Evolutionary conservation across 2,888 invertebrate genomes (phyloP).

Genomic region (Campaea margaritaria): DNA sequence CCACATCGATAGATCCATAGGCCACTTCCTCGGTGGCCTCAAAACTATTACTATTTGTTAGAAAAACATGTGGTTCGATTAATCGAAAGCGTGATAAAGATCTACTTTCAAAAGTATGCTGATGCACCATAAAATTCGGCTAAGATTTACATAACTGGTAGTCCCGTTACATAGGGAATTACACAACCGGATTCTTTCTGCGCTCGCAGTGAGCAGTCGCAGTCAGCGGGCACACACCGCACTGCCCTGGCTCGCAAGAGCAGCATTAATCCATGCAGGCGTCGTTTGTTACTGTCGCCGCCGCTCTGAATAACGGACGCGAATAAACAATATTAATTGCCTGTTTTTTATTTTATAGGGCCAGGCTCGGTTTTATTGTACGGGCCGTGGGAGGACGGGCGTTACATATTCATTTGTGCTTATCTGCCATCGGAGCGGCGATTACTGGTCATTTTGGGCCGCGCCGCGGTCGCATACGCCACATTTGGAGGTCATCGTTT

Average conservation of each 20-base stretch:
- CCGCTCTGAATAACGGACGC: slow-evolving; percentile 75
- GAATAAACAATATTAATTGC: slow-evolving; percentile 82
- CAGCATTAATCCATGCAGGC: slow-evolving; percentile 68
- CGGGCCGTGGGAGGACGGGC: slow-evolving; percentile 76
- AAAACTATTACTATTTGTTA: slow-evolving; percentile 42
- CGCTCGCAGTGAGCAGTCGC: slow-evolving; percentile 45
- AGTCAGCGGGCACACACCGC: slow-evolving; percentile 9
- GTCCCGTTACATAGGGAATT: slow-evolving; percentile 82
- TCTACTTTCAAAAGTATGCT: slow-evolving; percentile 76
- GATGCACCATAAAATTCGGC: slow-evolving; percentile 79
- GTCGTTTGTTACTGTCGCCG: slow-evolving; percentile 73
- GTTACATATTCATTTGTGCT: slow-evolving; percentile 82
- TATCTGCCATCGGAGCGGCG: slow-evolving; percentile 76
- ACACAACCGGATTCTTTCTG: slow-evolving; percentile 75
- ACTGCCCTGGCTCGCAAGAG: slow-evolving; percentile 37
- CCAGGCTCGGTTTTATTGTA: slow-evolving; percentile 70
- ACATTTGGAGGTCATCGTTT: slow-evolving; percentile 62
- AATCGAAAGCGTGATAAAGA: slow-evolving; percentile 66
- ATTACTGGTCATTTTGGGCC: slow-evolving; percentile 73
- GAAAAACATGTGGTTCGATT: slow-evolving; percentile 50
- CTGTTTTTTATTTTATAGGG: slow-evolving; percentile 78
- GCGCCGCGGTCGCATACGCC: slow-evolving; percentile 62
- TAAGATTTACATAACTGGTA: slow-evolving; percentile 83
- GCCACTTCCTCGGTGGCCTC: slow-evolving; percentile 50
- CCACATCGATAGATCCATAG: slow-evolving; percentile 56